Evolutionary conservation across 2,113 vertebrate genomes (phyloP).

Genomic region (Phaetusa simplex): DNA sequence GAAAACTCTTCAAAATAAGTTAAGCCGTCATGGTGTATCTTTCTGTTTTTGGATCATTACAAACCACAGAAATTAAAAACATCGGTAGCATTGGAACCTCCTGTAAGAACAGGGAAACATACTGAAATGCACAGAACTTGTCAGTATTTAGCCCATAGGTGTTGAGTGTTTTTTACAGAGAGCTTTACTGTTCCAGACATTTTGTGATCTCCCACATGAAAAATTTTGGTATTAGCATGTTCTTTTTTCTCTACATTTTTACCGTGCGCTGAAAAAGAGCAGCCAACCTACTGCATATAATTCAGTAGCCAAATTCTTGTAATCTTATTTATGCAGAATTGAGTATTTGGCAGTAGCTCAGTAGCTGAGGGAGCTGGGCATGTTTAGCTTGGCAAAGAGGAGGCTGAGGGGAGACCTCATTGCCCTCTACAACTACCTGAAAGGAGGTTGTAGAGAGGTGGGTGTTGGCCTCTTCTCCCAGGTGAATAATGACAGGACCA

Average conservation of each 20-base stretch:
- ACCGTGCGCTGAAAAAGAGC: background rate
- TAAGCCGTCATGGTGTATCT: background rate
- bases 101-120: background rate
- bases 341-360: background rate
- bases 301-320: background rate
- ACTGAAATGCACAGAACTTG: background rate
- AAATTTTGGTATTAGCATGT: background rate
- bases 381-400: no score
- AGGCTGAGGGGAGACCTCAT: no score
- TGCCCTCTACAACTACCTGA: no score
- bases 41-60: background rate
- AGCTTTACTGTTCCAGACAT: background rate
- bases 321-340: background rate
- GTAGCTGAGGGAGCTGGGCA: no score
- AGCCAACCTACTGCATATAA: background rate
- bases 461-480: no score
- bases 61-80: background rate
- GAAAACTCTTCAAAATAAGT: background rate
- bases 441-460: no score
- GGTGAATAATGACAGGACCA: no score
- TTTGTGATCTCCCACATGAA: background rate
- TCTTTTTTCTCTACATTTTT: background rate
- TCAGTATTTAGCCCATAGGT: background rate
- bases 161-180: background rate
- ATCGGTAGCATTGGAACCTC: background rate